Evolutionary conservation across 2,888 invertebrate species (phyloP).

Genomic region (Drosophila aldrichi): DNA sequence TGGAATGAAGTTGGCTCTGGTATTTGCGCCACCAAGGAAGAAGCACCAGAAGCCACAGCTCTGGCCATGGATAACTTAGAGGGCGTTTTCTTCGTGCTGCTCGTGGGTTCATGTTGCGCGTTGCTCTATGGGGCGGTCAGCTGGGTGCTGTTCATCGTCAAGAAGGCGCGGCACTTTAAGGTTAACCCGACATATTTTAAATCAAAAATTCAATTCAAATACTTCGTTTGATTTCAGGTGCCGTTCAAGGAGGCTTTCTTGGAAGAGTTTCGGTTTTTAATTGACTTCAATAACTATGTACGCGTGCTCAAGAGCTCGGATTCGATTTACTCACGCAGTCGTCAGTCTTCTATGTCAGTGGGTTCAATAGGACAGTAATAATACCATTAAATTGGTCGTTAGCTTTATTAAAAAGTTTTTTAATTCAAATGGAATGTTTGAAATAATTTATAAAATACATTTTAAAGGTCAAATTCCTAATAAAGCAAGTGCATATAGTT

Average conservation of each 20-base stretch:
- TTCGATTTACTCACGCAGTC: constrained; percentile 82
- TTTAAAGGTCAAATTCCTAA: background rate
- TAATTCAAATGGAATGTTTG: constrained; percentile 54
- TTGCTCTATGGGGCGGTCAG: constrained; percentile 80
- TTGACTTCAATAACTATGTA: constrained; percentile 89
- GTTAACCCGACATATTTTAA: constrained; percentile 54
- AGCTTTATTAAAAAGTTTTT: constrained; percentile 47
- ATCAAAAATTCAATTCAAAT: background rate
- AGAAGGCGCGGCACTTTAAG: constrained; percentile 79
- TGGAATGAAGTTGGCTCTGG: constrained; percentile 94
- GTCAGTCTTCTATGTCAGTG: constrained; percentile 81
- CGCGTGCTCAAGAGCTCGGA: constrained; percentile 88
- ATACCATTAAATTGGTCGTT: constrained; percentile 32
- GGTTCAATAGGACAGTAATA: constrained; percentile 70
- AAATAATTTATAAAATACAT: constrained; percentile 14
- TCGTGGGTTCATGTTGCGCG: constrained; percentile 85
- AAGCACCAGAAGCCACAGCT: constrained; percentile 83
- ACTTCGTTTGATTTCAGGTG: constrained; percentile 85
- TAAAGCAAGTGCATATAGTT: constrained; percentile 18
- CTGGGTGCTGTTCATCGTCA: constrained; percentile 80
- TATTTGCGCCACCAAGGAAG: constrained; percentile 87
- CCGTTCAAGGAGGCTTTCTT: constrained; percentile 88
- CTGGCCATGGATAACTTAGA: constrained; percentile 88
- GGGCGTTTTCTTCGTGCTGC: constrained; percentile 88
- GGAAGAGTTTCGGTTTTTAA: constrained; percentile 90